Conservation (phyloP, 2,113 vertebrate genomes). For the Tragelaphus strepsiceros region DNA sequence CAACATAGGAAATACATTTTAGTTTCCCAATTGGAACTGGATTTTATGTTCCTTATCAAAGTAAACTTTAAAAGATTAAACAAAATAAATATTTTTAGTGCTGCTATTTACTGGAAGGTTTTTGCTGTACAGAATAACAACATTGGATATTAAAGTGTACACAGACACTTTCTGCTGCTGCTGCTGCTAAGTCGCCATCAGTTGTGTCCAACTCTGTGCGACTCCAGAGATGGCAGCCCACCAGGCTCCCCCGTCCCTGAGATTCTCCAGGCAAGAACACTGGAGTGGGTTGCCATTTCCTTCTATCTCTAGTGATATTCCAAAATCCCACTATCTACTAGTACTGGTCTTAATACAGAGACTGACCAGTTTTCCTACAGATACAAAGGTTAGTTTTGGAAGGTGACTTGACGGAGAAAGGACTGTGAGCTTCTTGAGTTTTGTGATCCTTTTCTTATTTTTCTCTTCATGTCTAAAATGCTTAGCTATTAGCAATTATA, state of each 20-base stretch:
- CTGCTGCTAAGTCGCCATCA: no score
- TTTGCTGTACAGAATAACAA: background rate
- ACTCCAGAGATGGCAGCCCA: no score
- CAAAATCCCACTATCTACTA: background rate
- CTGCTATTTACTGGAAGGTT: background rate
- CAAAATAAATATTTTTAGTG: background rate
- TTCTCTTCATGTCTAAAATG: background rate
- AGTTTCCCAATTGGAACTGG: background rate
- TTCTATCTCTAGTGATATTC: background rate
- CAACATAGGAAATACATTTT: background rate
- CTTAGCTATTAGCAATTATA: background rate
- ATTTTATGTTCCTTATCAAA: background rate
- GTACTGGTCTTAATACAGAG: background rate
- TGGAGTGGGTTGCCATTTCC: no score
- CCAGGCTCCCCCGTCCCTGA: no score
- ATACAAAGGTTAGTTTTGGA: background rate
- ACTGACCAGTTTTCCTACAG: background rate
- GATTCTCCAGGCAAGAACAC: no score
- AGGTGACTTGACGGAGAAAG: background rate
- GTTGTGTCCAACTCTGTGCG: no score
- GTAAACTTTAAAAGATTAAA: background rate
- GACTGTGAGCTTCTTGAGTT: background rate
- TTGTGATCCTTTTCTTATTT: background rate
- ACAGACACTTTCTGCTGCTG: background rate
- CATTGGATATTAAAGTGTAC: background rate